Conservation (phyloP, 2,113 vertebrate species). For the Psittacula cyanocephala region DNA sequence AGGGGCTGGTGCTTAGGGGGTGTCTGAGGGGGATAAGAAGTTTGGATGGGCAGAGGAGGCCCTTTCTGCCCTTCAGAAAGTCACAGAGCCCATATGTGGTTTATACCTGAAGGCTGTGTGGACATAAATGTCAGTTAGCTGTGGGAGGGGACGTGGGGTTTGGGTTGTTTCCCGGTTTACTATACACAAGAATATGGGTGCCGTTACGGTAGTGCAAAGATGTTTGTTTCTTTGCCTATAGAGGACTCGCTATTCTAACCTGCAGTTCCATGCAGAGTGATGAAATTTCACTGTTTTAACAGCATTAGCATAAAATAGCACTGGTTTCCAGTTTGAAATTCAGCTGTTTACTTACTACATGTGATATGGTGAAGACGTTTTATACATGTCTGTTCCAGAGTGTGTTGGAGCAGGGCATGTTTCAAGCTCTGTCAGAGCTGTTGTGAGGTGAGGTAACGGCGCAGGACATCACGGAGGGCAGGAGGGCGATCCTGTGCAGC, state of each 20-base stretch:
- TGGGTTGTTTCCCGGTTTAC: not conserved
- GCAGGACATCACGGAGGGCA: rapidly evolving
- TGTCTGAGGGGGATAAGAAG: not conserved
- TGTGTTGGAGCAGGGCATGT: rapidly evolving
- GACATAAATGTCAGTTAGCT: not conserved
- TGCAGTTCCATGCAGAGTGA: not conserved
- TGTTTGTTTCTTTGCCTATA: not conserved
- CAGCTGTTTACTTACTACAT: not conserved
- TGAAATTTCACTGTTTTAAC: not conserved
- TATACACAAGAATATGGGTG: not conserved
- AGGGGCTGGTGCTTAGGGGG: rapidly evolving
- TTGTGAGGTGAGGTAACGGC: not conserved
- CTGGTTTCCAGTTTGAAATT: not conserved
- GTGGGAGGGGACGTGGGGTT: not conserved
- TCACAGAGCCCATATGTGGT: not conserved
- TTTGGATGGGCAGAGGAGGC: not conserved
- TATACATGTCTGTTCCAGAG: not conserved
- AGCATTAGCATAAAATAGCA: not conserved
- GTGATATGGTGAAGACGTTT: not conserved
- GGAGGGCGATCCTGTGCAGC: rapidly evolving
- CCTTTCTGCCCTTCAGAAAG: not conserved
- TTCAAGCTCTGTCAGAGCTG: not conserved
- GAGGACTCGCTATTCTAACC: not conserved
- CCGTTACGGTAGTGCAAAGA: not conserved
- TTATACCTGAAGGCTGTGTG: not conserved